Base-by-base conservation (phyloP, 2,888 invertebrate genomes). In the Catonia carolina region DNA sequence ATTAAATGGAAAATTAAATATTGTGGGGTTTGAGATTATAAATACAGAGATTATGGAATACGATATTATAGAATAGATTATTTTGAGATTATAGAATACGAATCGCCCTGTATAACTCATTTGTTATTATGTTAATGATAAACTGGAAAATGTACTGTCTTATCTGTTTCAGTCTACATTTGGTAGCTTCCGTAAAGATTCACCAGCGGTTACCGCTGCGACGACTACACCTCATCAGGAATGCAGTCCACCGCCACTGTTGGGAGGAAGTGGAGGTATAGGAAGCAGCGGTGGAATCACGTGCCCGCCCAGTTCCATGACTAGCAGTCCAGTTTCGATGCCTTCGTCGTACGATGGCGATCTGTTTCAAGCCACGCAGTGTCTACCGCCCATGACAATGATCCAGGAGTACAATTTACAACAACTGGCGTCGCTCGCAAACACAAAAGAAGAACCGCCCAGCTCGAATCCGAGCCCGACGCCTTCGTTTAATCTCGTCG, bases 371-470 rank as follows among this genome's bases (percentile, higher is more conserved):
- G 71, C 12, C 58, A 71, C 15, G 69, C 70, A 27, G 72, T 72
- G 56, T 2, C 59, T 61, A 7, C 60, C 55, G n/a, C 73, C 78
- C 20, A 77, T 81, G 56, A 76, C 84, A 10, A 87, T 86, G 66
- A 88, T 90, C 75, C 86, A 88, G 60, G 90, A 91, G 73, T 91
- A 90, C 69, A 91, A 91, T 73, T 74, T 91, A 65, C 87, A 89
- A 63, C 88, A 89, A 71, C 73, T 91, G 69, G 90, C 89, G 42
- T 88, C 85, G 67, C 78, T 91, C 64, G 89, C 87, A 1, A 85
- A 39, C 15, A 50, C 53, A 10, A 41, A 42, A 48, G 45, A 57
- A 63, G 72, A 76, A 64, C 70, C 79, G 70, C 74, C 79, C 68
- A 70, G 80, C 65, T 73, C 82, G 68, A 71, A 82, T 83, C 60